These are phyloP conservation scores for Eupithecia subfuscata DNA, from an alignment of 2,888 invertebrate species.

Conservation along the genomic window DNA sequence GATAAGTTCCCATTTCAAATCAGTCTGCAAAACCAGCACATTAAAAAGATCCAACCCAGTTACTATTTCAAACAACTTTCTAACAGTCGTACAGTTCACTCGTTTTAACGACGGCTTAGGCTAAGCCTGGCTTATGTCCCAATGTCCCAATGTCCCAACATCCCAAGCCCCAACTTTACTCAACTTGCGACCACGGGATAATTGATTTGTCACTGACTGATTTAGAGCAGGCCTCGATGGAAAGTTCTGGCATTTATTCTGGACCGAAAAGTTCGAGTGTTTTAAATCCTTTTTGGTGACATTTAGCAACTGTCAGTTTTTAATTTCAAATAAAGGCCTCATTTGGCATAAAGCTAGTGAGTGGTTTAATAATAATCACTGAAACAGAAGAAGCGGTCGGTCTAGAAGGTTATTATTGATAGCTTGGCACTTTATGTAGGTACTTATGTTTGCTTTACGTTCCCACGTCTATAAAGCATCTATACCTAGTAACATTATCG, in stretches of 20 bases:
- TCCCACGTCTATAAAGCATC: too few relatives aligned
- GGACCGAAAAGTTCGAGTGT: conserved; percentile 1
- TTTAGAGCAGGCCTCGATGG: conserved; percentile 1
- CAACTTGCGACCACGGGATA: conserved; percentile 47
- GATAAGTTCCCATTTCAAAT: neutral
- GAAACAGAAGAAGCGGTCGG: neutral
- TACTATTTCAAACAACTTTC: conserved; percentile 17
- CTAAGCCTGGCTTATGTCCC: conserved; percentile 42
- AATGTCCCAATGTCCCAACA: conserved; percentile 33
- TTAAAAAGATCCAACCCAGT: conserved; percentile 16
- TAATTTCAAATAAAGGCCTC: neutral
- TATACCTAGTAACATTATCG: too few relatives aligned
- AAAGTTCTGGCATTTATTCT: conserved; percentile 11
- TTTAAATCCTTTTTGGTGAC: conserved; percentile 19
- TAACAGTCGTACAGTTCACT: conserved; percentile 45
- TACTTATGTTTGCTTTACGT: too few relatives aligned
- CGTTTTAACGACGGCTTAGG: conserved; percentile 60
- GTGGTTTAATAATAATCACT: neutral
- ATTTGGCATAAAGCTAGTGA: neutral
- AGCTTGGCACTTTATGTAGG: neutral
- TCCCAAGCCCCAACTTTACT: conserved; percentile 40
- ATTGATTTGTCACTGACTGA: conserved; percentile 49
- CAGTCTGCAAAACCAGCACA: neutral
- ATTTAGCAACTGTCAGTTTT: neutral
- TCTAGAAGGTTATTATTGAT: neutral